Conservation (phyloP, 2,888 invertebrate genomes). For the Cryptus viduatorius region DNA sequence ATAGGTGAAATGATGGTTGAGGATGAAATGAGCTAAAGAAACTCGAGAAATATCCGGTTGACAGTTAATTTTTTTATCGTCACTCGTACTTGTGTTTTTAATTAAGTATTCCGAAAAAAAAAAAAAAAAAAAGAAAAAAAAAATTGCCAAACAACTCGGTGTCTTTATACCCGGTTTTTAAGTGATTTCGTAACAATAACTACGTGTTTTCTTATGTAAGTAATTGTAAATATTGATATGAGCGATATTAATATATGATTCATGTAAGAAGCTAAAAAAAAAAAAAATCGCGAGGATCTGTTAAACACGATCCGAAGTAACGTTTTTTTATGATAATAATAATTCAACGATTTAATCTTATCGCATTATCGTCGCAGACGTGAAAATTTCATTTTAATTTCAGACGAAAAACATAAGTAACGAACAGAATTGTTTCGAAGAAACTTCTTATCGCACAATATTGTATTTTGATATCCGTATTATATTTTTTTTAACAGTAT, state of each 20-base stretch:
- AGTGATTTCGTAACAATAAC: constrained; percentile 51
- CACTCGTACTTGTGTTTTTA: constrained; percentile 42
- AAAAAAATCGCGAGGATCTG: constrained; percentile 24
- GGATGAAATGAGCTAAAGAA: constrained; percentile 1
- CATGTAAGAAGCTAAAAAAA: constrained; percentile 36
- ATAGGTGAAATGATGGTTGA: constrained; percentile 34
- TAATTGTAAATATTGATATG: constrained; percentile 77
- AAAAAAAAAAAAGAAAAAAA: constrained; percentile 13
- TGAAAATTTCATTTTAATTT: constrained; percentile 5
- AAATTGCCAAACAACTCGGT: constrained; percentile 48
- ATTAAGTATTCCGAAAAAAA: constrained; percentile 28
- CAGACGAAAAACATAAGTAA: not conserved
- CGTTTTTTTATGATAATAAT: not conserved
- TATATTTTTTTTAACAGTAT: constrained; percentile 38
- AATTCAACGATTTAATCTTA: constrained; percentile 13
- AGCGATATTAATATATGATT: constrained; percentile 68
- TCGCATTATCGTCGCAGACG: constrained; percentile 11
- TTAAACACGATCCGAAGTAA: constrained; percentile 6
- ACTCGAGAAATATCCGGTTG: constrained; percentile 20
- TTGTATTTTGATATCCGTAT: constrained; percentile 51
- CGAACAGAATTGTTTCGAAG: not conserved
- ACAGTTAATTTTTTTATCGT: constrained; percentile 23
- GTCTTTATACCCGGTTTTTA: constrained; percentile 36
- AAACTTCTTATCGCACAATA: constrained; percentile 59
- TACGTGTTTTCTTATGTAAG: constrained; percentile 73